Evolutionary conservation across 1,140 invertebrate species (phyloP), one percentile per base, ranked within the genome.

Genomic region (Drosophila bocqueti): DNA sequence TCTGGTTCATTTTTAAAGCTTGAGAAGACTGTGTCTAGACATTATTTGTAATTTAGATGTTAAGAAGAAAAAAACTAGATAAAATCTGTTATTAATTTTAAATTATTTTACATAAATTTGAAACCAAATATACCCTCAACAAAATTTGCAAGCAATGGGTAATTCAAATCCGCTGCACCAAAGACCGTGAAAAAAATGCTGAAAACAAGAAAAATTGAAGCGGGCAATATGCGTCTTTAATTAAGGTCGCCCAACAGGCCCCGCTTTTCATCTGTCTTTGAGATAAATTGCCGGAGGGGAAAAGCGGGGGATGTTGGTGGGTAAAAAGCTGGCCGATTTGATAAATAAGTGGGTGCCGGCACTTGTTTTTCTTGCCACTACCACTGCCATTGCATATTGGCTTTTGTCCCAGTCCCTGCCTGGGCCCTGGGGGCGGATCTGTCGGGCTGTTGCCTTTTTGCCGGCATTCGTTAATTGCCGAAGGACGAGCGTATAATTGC

Each of bases 181-280:
- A 24, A 29, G 11, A 15, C 13, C 10, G 18, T 24, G 6, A 43
- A 46, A 45, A 77, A 62, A 38, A 21, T 34, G 29, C 54, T 10
- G 36, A 54, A 71, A 75, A 67, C 45, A 72, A 54, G 29, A 75
- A 58, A 55, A 59, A 67, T 50, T 66, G 18, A 68, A 50, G 78
- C 69, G 47, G 66, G 75, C 79, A 86, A 86, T 86, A 86, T 82
- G 83, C 83, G 83, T 83, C 79, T 86, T 83, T 86, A 86, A 86
- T 86, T 87, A 87, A 87, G 83, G 83, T 80, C 83, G 79, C 59
- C 54, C 15, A 10, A 24, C 18, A 77, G 68, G 5, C 34, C 18
- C 50, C 64, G 34, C 68, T 61, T 73, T 73, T 52, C 71, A 46
- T 61, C 55, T 86, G 83, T 69, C 80, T 83, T 79, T 82, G 79